Evolutionary conservation across 1,140 invertebrate genomes (phyloP).

Genomic region (Brachionus rotundiformis): DNA sequence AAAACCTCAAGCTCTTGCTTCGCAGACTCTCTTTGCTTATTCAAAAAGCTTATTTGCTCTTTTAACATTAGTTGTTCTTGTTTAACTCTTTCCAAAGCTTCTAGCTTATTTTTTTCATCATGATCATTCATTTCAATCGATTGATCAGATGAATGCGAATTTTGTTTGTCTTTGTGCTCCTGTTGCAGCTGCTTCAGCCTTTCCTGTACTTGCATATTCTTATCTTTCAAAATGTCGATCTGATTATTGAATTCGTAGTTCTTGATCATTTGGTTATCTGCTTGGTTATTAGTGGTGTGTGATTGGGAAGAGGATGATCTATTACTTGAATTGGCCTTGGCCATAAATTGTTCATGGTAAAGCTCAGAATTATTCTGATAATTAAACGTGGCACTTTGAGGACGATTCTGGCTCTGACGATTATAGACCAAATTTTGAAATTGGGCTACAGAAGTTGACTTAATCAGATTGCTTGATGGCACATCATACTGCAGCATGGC

Average conservation of each 20-base stretch:
- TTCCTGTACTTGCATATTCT: conserved; percentile 29
- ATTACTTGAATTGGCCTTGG: background rate
- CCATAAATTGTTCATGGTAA: background rate
- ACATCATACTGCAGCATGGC: conserved; percentile 33
- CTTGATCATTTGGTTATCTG: background rate
- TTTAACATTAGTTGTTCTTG: conserved; percentile 21
- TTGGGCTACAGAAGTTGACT: conserved; percentile 18
- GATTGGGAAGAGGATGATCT: background rate
- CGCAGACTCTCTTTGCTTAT: conserved; percentile 39
- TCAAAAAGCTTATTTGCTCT: conserved; percentile 43
- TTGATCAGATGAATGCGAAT: background rate
- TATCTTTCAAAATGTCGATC: background rate
- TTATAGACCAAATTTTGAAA: conserved; percentile 33
- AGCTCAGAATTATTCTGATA: background rate
- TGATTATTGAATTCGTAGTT: conserved; percentile 5
- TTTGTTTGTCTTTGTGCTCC: background rate
- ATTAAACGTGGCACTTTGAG: conserved; percentile 4
- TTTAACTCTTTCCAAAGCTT: conserved; percentile 39
- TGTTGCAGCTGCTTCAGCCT: conserved; percentile 35
- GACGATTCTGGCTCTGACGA: background rate
- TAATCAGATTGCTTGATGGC: background rate
- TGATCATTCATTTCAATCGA: background rate
- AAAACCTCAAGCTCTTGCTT: conserved; percentile 41
- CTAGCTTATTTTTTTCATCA: conserved; percentile 23
- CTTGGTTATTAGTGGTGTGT: background rate